A percentile compares a stretch with the other conserved stretches of the same genome.
phyloP scores from a whole-genome alignment of 2,888 invertebrate genomes.

The Meghimatium bilineatum region DNA sequence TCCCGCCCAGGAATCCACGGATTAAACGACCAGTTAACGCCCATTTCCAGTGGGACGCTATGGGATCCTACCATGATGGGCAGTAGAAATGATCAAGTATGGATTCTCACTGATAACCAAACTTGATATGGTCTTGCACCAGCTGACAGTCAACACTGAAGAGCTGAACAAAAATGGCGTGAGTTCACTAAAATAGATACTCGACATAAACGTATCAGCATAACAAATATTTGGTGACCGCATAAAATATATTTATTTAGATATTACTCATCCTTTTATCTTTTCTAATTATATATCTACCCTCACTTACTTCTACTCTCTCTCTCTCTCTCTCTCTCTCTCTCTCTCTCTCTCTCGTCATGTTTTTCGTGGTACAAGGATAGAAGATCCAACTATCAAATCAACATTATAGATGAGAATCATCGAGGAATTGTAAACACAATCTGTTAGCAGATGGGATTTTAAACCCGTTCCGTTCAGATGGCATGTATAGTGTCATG shows the following conservation, averaged over 20 bases:
- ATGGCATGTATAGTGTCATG: too few relatives aligned
- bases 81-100: background rate
- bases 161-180: background rate
- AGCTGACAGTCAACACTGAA: background rate
- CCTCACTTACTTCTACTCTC: background rate
- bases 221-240: background rate
- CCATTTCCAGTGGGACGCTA: slow-evolving; percentile 23
- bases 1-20: slow-evolving; percentile 21
- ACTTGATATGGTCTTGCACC: background rate
- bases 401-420: too few relatives aligned
- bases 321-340: background rate
- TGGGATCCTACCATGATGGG: background rate
- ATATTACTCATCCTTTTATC: background rate
- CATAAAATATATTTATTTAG: background rate
- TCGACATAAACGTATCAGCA: background rate
- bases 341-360: background rate
- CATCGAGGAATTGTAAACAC: too few relatives aligned
- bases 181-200: too few relatives aligned
- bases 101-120: background rate
- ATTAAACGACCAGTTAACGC: slow-evolving; percentile 36
- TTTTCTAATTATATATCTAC: background rate
- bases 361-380: too few relatives aligned
- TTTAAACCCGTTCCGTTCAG: too few relatives aligned
- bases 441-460: too few relatives aligned
- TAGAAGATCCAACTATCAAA: too few relatives aligned